Conservation (phyloP, 2,888 invertebrate genomes). For the Boloria euphrosyne region DNA sequence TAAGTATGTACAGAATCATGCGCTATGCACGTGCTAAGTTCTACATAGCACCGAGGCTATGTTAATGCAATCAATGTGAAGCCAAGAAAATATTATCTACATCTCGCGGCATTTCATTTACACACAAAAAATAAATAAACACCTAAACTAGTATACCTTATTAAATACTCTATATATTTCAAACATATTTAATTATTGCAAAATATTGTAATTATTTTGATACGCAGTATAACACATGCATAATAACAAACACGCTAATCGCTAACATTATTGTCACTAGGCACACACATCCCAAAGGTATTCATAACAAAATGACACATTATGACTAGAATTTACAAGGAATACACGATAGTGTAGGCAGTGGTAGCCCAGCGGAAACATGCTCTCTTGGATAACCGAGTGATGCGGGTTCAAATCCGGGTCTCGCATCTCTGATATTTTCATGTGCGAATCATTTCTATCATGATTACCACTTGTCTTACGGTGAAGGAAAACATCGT, state of each 20-base stretch:
- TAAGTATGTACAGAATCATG: slow-evolving; percentile 3
- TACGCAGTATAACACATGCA: background rate
- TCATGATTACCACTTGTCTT: too few species aligned
- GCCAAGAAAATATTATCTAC: slow-evolving; percentile 7
- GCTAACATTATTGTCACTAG: background rate
- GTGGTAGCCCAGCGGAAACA: too few species aligned
- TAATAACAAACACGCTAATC: background rate
- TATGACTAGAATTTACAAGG: slow-evolving; percentile 2
- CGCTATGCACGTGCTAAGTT: slow-evolving; percentile 13
- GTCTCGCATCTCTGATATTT: too few species aligned
- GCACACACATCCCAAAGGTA: background rate
- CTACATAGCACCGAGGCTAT: slow-evolving; percentile 5
- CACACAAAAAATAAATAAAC: background rate
- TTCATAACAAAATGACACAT: background rate
- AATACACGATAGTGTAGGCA: too few species aligned
- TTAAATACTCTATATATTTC: background rate
- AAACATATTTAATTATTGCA: background rate
- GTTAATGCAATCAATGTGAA: slow-evolving; percentile 16
- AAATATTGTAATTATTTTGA: background rate
- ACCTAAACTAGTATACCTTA: background rate
- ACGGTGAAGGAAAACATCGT: too few species aligned
- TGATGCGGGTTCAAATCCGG: too few species aligned
- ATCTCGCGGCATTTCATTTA: slow-evolving; percentile 2
- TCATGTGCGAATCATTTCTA: too few species aligned
- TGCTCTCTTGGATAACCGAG: too few species aligned